Conservation (phyloP, 2,888 invertebrate species). For the Drosophila suboccidentalis region DNA sequence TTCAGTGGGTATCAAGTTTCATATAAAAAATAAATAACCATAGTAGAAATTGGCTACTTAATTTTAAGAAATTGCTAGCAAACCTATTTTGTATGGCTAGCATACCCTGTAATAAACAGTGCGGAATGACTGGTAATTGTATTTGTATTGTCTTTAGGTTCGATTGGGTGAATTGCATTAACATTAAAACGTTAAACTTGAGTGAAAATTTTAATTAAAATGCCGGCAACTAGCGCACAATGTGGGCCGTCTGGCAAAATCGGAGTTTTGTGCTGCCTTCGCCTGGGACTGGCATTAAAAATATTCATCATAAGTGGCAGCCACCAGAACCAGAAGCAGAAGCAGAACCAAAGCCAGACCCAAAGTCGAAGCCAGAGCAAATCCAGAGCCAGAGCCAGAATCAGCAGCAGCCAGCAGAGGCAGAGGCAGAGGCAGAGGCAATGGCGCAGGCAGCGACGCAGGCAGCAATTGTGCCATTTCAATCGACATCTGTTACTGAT, state of each 20-base stretch:
- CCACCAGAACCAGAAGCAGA: constrained; percentile 28
- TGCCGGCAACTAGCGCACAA: constrained; percentile 70
- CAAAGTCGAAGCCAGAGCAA: constrained; percentile 4
- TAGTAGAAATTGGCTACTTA: too few relatives aligned
- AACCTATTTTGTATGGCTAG: too few relatives aligned
- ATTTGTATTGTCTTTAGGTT: constrained; percentile 42
- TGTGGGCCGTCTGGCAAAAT: constrained; percentile 60
- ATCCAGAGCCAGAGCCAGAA: constrained; percentile 13
- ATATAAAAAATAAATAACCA: too few relatives aligned
- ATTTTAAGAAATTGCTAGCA: too few relatives aligned
- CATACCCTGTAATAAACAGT: constrained; percentile 6
- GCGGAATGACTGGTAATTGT: background rate
- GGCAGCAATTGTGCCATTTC: constrained; percentile 83
- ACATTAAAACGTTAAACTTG: constrained; percentile 65
- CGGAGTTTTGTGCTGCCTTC: constrained; percentile 9
- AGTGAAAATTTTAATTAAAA: constrained; percentile 75
- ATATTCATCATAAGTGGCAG: constrained; percentile 80
- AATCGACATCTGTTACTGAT: constrained; percentile 85
- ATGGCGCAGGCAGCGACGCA: constrained; percentile 53
- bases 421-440: constrained; percentile 31
- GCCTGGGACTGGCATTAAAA: constrained; percentile 66
- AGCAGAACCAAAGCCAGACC: constrained; percentile 18
- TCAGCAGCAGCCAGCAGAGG: constrained; percentile 28
- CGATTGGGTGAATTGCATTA: constrained; percentile 69
- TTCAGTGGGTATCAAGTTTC: too few relatives aligned